phyloP scores from a whole-genome alignment of 2,797 vertebrate genomes.

The Melanogrammus aeglefinus region DNA sequence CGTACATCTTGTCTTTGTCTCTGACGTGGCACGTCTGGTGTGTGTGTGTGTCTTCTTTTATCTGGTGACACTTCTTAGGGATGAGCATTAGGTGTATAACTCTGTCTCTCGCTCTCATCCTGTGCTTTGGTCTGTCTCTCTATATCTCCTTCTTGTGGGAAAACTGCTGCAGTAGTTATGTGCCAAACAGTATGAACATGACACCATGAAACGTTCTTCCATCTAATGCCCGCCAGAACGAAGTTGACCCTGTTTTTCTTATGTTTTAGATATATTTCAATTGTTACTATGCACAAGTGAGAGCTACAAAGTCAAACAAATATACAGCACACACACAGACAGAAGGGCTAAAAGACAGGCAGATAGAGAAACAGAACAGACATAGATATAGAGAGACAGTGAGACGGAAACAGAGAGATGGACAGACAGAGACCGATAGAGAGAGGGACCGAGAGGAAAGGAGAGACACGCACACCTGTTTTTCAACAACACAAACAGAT shows the following conservation, averaged over 20 bases:
- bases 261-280: neutral
- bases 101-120: neutral
- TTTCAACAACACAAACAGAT: too few species aligned
- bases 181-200: neutral
- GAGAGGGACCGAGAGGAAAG: neutral
- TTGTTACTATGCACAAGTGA: too few species aligned
- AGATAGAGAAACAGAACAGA: neutral
- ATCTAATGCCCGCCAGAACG: too few species aligned
- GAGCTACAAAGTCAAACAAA: neutral
- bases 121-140: neutral
- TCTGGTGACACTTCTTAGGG: too few species aligned
- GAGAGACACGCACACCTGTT: too few species aligned
- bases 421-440: neutral
- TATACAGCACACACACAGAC: neutral
- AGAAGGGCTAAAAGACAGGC: too few species aligned
- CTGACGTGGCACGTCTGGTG: neutral
- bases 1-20: too few species aligned
- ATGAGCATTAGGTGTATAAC: neutral
- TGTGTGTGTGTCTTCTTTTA: too few species aligned
- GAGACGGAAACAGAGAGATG: too few species aligned
- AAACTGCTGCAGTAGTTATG: neutral
- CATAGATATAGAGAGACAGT: too few species aligned
- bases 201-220: neutral
- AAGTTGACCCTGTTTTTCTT: neutral
- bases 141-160: neutral